Conservation (phyloP, 2,797 vertebrate genomes). For the Sebastes ruberrimus region DNA sequence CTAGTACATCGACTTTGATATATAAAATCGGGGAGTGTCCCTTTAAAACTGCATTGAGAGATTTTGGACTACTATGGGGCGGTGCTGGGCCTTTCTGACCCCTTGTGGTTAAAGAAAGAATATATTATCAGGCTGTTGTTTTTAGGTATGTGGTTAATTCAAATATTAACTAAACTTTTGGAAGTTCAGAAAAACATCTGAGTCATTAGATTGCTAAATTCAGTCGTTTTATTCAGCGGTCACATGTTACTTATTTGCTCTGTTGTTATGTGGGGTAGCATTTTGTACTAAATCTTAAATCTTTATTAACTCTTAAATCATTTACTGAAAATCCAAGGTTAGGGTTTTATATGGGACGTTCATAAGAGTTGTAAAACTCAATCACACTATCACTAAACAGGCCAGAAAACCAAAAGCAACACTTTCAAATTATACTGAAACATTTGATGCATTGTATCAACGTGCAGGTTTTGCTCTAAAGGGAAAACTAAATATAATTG, state of each 20-base stretch:
- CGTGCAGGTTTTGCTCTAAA: background rate
- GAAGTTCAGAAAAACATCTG: background rate
- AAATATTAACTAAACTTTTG: background rate
- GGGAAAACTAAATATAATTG: background rate
- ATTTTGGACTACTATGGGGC: background rate
- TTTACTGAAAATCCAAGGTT: background rate
- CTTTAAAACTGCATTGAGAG: background rate
- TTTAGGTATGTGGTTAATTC: background rate
- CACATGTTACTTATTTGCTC: background rate
- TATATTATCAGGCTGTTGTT: background rate
- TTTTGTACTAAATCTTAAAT: background rate
- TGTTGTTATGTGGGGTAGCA: background rate
- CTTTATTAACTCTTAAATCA: no score
- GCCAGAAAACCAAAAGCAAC: background rate
- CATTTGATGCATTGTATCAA: background rate
- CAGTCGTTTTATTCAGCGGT: background rate
- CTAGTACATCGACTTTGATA: background rate
- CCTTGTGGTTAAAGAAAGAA: background rate
- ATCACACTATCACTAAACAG: background rate
- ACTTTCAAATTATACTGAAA: background rate
- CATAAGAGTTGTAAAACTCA: background rate
- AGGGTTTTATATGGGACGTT: background rate
- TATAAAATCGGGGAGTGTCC: background rate
- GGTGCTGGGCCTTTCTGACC: background rate
- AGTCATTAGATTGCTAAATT: background rate